Base-by-base conservation (phyloP, 2,113 vertebrate genomes). In the Rhegmatorhina hoffmannsi region DNA sequence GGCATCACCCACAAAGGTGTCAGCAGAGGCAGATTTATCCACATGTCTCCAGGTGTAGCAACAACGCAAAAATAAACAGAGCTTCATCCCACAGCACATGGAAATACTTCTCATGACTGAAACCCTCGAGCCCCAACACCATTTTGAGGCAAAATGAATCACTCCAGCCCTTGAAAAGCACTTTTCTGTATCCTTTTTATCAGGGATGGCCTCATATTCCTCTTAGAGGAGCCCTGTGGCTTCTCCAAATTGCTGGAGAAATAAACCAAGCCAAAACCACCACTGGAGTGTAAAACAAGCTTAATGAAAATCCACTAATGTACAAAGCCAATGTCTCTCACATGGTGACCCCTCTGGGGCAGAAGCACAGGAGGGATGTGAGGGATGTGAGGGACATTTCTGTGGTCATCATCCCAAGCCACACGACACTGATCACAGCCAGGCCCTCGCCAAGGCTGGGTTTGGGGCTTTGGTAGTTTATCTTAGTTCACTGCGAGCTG, bases 241-340 rank as follows among this genome's bases (percentile, higher is more conserved):
- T 89, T 84, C 68, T 87, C 36, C 18, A 44, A 76, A 83, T 72
- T 56, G 76, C 83, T 90, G 87, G 75, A 91, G 87, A 95, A 80
- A 91, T 21, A 84, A 96, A 91, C 55, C 67, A 20, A 63, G 40
- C 64, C 89, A 58, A 74, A 95, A 16, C 73, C 77, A 84, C 31
- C 52, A 34, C 28, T 73, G 80, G 76, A 84, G 86, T 92, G 86
- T 76, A 58, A 90, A 90, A 92, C 21, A 74, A 53, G 76, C 89
- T 77, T 70, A 80, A 88, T 80, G 87, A 69, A 95, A 89, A 94
- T 25, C 72, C 91, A 46, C 50, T 44, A 5, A 69, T 11, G 76
- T 40, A 83, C 88, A 77, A 88, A 85, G 53, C 18, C 60, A 38
- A 1, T 7, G 2, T 16, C 44, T 47, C 52, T 34, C 66, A 26